phyloP scores from a whole-genome alignment of 92 coral and sea anemone species.

The Zoanthus solanderi region DNA sequence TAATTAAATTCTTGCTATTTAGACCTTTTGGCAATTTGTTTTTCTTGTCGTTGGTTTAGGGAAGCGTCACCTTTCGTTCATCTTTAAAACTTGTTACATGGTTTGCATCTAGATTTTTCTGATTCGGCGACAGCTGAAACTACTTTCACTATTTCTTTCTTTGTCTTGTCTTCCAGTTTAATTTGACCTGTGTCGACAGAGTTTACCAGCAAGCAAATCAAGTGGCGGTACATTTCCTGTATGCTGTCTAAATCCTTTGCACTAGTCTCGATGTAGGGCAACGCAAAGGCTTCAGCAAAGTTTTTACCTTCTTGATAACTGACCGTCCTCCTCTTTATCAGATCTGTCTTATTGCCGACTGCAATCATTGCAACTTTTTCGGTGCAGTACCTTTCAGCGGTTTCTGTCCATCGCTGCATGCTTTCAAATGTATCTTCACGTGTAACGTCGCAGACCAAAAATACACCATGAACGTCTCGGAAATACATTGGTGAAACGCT shows the following conservation, averaged over 20 bases:
- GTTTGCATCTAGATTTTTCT: not conserved
- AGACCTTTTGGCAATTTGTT: too few relatives aligned
- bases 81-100: constrained; percentile 8
- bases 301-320: constrained; percentile 50
- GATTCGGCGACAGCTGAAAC: constrained; percentile 19
- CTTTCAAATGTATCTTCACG: constrained; percentile 58
- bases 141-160: constrained; percentile 18
- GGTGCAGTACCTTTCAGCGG: constrained; percentile 63
- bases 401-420: constrained; percentile 67
- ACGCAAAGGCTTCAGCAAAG: constrained; percentile 60
- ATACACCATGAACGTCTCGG: constrained; percentile 81
- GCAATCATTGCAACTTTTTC: constrained; percentile 57
- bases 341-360: constrained; percentile 81
- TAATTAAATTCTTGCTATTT: too few relatives aligned
- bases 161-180: constrained; percentile 15
- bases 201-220: constrained; percentile 61
- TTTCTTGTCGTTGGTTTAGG: too few relatives aligned
- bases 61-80: not conserved
- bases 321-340: constrained; percentile 40
- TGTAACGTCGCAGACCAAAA: constrained; percentile 78
- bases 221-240: constrained; percentile 69
- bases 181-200: constrained; percentile 69
- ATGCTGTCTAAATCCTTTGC: constrained; percentile 61
- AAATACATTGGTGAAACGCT: constrained; percentile 72
- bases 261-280: constrained; percentile 78